Conservation (phyloP, 2,888 invertebrate species). For the Dugesia japonica region DNA sequence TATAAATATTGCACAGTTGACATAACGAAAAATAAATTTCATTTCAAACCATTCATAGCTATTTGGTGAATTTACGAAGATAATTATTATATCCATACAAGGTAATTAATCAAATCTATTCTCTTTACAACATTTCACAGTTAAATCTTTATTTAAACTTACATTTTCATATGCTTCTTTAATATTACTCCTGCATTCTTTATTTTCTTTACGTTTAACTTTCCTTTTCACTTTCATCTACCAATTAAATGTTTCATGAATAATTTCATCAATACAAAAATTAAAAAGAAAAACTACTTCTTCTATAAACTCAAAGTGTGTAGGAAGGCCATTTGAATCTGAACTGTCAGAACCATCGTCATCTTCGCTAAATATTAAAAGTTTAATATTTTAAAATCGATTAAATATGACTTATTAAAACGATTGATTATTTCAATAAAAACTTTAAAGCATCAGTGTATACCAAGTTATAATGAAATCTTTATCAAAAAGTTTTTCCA, state of each 20-base stretch:
- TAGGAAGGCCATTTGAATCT: background rate
- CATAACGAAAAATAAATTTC: too few species aligned
- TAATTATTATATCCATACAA: too few species aligned
- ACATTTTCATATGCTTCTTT: background rate
- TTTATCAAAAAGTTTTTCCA: background rate
- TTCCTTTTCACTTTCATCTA: background rate
- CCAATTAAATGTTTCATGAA: background rate
- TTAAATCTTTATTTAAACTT: too few species aligned
- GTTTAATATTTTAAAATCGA: background rate
- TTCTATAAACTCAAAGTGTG: background rate
- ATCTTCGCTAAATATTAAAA: background rate
- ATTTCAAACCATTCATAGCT: too few species aligned
- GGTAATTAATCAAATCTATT: too few species aligned
- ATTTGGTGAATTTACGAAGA: too few species aligned
- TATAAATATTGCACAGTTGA: too few species aligned
- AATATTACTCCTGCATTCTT: background rate
- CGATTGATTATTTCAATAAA: too few species aligned
- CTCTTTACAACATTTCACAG: too few species aligned
- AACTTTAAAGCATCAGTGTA: too few species aligned
- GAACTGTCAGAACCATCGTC: slow-evolving; percentile 1
- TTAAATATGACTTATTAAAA: too few species aligned
- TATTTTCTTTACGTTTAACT: background rate
- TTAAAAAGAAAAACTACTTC: background rate
- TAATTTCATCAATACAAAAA: too few species aligned
- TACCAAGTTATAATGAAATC: background rate